Conservation (phyloP, 2,888 invertebrate genomes). For the Hecatera dysodea region DNA sequence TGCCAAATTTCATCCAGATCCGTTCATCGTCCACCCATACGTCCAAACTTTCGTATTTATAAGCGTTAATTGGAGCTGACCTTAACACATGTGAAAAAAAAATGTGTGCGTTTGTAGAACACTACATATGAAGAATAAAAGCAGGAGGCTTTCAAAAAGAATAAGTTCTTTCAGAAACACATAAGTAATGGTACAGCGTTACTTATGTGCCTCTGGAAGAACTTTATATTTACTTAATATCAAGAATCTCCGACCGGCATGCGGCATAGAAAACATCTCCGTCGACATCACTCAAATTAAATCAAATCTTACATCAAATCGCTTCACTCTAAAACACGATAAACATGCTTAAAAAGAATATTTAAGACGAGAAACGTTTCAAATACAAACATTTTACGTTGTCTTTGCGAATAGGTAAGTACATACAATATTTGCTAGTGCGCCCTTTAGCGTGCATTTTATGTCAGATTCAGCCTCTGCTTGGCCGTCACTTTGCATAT, state of each 20-base stretch:
- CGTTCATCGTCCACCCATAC: too few species aligned
- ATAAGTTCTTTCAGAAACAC: too few species aligned
- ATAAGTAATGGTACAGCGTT: too few species aligned
- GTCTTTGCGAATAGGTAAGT: slow-evolving; percentile 70
- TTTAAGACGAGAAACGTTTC: slow-evolving; percentile 52
- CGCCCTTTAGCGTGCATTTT: slow-evolving; percentile 76
- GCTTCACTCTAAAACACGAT: slow-evolving; percentile 24
- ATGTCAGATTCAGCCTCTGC: slow-evolving; percentile 73
- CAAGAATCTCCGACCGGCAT: slow-evolving; percentile 3
- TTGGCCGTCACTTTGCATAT: slow-evolving; percentile 79
- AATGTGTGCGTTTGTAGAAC: background rate
- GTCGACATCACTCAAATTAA: slow-evolving; percentile 11
- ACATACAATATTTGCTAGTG: slow-evolving; percentile 66
- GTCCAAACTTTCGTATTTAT: too few species aligned
- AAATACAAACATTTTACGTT: slow-evolving; percentile 67
- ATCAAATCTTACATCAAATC: slow-evolving; percentile 36
- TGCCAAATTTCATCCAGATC: too few species aligned
- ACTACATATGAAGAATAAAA: background rate
- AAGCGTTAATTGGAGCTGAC: background rate
- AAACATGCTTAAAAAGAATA: slow-evolving; percentile 55
- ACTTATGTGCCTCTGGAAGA: background rate
- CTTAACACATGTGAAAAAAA: background rate
- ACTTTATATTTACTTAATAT: background rate
- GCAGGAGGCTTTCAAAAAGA: too few species aligned
- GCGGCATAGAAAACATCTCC: background rate